Percentiles rank a stretch among this genome's conserved stretches.
Conservation (phyloP, 1,140 invertebrate species). For the Atopsyche davidsoni region DNA sequence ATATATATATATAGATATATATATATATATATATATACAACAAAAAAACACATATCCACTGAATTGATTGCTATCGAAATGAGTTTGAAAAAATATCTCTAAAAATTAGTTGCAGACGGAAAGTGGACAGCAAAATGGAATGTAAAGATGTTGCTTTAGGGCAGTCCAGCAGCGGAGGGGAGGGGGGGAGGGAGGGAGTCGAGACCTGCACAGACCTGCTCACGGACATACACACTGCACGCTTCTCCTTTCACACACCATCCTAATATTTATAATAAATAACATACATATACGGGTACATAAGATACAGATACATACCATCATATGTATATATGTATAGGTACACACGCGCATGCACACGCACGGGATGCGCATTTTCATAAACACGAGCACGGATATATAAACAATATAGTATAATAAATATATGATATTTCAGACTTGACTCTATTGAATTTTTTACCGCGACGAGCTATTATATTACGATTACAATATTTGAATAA, state of each 20-base stretch:
- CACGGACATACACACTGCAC: constrained; percentile 17
- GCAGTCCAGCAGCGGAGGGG: too few relatives aligned
- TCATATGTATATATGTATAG: constrained; percentile 13
- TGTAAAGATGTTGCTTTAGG: too few relatives aligned
- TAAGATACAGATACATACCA: constrained; percentile 20
- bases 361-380: constrained; percentile 1
- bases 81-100: too few relatives aligned
- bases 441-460: constrained; percentile 30
- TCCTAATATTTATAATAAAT: constrained; percentile 25
- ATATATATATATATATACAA: too few relatives aligned
- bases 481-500: constrained; percentile 31
- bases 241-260: constrained; percentile 11
- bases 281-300: constrained; percentile 23
- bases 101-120: too few relatives aligned
- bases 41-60: too few relatives aligned
- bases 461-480: constrained; percentile 31
- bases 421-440: constrained; percentile 29
- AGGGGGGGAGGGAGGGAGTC: constrained; percentile 24
- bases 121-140: too few relatives aligned
- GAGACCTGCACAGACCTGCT: constrained; percentile 29
- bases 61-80: too few relatives aligned
- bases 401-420: constrained; percentile 18
- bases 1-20: too few relatives aligned
- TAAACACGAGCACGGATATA: constrained; percentile 3
- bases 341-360: background rate